These are phyloP conservation scores for Daubentonia madagascariensis DNA, from an alignment of 2,113 vertebrate species.

Conservation along the genomic window DNA sequence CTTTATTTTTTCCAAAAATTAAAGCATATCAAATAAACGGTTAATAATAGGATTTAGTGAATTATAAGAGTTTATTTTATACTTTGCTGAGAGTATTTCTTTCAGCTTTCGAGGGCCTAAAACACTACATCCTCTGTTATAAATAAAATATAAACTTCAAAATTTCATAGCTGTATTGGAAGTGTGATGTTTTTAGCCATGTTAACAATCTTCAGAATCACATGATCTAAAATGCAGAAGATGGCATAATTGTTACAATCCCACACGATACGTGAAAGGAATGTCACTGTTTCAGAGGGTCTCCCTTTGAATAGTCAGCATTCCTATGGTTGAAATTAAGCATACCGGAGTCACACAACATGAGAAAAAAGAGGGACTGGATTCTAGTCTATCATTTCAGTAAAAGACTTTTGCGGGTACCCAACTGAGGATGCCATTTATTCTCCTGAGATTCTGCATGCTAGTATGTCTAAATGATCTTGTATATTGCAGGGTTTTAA, in stretches of 20 bases:
- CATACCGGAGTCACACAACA: not conserved
- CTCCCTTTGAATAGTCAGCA: not conserved
- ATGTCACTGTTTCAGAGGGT: not conserved
- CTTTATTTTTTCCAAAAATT: not conserved
- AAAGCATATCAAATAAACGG: not conserved
- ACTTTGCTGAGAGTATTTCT: not conserved
- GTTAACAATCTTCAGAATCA: not conserved
- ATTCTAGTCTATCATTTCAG: not conserved
- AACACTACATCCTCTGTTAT: not conserved
- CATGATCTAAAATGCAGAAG: not conserved
- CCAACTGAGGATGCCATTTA: not conserved
- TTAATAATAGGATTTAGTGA: not conserved
- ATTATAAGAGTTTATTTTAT: not conserved
- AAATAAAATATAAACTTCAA: conserved; percentile 5
- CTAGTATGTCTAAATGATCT: not conserved
- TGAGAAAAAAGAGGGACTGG: not conserved
- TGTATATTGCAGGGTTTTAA: not conserved
- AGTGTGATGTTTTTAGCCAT: not conserved
- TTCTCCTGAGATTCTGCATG: not conserved
- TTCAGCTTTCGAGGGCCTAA: not conserved
- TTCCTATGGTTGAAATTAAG: not conserved
- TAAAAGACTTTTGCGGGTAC: not conserved
- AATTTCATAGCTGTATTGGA: not conserved
- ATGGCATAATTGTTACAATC: not conserved
- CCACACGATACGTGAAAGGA: not conserved